A percentile compares a stretch with the other conserved stretches of the same genome.
These are phyloP conservation scores for Tapirus indicus DNA, from an alignment of 2,797 vertebrate genomes.

Conservation along the genomic window DNA sequence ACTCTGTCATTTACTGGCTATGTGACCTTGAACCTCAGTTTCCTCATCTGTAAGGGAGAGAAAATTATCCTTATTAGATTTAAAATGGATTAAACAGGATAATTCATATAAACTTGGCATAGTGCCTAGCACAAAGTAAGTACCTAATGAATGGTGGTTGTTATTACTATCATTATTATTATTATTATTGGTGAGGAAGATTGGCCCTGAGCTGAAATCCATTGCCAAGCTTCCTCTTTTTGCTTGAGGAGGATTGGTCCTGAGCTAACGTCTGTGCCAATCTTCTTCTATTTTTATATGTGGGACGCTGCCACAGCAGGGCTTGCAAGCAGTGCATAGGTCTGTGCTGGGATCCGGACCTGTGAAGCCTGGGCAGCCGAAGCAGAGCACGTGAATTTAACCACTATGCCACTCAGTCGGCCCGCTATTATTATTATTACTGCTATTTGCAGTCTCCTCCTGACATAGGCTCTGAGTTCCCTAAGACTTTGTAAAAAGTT, in stretches of 20 bases:
- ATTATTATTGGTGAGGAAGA: background rate
- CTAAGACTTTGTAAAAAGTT: constrained; percentile 45
- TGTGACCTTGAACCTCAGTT: background rate
- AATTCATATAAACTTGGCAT: background rate
- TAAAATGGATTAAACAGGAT: background rate
- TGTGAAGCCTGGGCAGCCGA: no score
- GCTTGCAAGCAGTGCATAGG: no score
- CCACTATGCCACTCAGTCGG: no score
- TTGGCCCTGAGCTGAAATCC: no score
- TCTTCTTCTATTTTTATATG: no score
- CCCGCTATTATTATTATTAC: background rate
- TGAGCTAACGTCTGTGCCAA: no score
- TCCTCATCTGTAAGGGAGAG: constrained; percentile 19
- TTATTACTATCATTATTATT: background rate
- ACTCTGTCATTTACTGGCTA: background rate
- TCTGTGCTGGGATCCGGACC: no score
- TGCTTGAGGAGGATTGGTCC: no score
- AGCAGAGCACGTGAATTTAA: no score
- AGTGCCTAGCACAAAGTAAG: background rate
- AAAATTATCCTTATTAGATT: background rate
- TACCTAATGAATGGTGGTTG: background rate
- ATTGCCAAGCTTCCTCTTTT: no score
- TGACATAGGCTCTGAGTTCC: background rate
- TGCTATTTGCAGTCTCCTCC: background rate
- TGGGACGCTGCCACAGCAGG: no score